A percentile compares a stretch with the other conserved stretches of the same genome.
These are phyloP conservation scores for Synergus laeviventris DNA, from an alignment of 2,888 invertebrate genomes.

Conservation along the genomic window DNA sequence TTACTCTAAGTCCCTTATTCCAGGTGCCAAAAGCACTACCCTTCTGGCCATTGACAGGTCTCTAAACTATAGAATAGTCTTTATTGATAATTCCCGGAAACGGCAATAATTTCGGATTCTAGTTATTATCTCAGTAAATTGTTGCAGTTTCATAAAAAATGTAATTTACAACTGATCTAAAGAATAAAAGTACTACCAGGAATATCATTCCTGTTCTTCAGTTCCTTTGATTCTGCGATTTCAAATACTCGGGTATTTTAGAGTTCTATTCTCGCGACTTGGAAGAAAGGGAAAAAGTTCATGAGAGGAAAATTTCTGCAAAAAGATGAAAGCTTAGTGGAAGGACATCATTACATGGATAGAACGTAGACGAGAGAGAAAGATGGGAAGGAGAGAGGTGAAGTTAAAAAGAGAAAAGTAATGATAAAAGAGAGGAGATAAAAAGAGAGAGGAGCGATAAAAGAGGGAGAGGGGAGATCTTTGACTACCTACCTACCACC, in stretches of 20 bases:
- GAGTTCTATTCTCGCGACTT: background rate
- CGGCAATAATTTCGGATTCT: no score
- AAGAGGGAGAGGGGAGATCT: slow-evolving; percentile 47
- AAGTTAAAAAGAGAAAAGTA: slow-evolving; percentile 23
- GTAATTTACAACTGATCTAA: no score
- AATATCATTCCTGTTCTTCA: no score
- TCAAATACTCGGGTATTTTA: background rate
- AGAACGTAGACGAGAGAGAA: slow-evolving; percentile 21
- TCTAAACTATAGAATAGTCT: no score
- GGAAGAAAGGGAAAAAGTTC: slow-evolving; percentile 31
- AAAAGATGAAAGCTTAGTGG: background rate
- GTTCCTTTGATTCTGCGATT: background rate
- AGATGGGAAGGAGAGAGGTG: slow-evolving; percentile 37
- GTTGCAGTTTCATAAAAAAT: no score
- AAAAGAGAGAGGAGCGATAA: slow-evolving; percentile 33
- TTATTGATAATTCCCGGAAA: no score
- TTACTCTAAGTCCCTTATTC: background rate
- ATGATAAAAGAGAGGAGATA: slow-evolving; percentile 38
- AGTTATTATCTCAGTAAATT: no score
- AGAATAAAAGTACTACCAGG: no score
- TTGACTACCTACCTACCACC: slow-evolving; percentile 59
- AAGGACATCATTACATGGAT: slow-evolving; percentile 21
- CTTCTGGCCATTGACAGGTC: background rate
- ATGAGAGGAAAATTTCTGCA: no score
- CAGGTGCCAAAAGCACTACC: background rate